Evolutionary conservation across 2,888 invertebrate species (phyloP).

Genomic region (Pseudolycoriella hygida): DNA sequence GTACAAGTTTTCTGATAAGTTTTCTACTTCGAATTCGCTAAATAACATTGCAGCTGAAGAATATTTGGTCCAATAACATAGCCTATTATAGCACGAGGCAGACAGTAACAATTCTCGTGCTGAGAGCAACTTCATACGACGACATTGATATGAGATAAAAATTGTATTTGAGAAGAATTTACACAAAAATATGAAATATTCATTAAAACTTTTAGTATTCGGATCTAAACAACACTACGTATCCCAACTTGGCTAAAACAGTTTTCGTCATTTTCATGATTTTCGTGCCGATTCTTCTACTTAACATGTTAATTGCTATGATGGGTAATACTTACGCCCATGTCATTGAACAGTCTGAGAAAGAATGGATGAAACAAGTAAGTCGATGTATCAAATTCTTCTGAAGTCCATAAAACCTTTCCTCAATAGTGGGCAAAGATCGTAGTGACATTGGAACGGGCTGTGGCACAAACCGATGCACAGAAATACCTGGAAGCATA

Average conservation of each 20-base stretch:
- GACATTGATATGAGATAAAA: too few relatives aligned
- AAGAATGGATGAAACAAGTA: conserved; percentile 95
- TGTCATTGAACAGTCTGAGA: conserved; percentile 95
- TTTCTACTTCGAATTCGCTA: too few relatives aligned
- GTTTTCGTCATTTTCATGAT: conserved; percentile 98
- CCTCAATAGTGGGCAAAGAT: conserved; percentile 89
- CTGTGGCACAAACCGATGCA: conserved; percentile 77
- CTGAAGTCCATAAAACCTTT: background rate
- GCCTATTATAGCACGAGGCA: too few relatives aligned
- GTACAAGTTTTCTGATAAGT: too few relatives aligned
- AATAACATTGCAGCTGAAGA: too few relatives aligned
- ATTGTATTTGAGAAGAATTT: too few relatives aligned
- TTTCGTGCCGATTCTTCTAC: conserved; percentile 84
- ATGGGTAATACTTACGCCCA: conserved; percentile 99
- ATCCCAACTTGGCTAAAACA: conserved; percentile 81
- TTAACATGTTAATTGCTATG: conserved; percentile 98
- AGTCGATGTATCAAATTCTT: conserved; percentile 9
- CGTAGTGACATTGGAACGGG: conserved; percentile 87
- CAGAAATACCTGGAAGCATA: conserved; percentile 87
- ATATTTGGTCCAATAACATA: too few relatives aligned
- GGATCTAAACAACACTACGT: conserved; percentile 75
- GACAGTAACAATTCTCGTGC: too few relatives aligned
- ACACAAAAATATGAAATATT: too few relatives aligned
- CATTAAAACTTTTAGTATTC: conserved; percentile 63
- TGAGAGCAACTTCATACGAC: too few relatives aligned